A percentile compares a stretch with the other conserved stretches of the same genome.
phyloP scores from a whole-genome alignment of 2,113 vertebrate genomes.

The Poeciliopsis occidentalis region DNA sequence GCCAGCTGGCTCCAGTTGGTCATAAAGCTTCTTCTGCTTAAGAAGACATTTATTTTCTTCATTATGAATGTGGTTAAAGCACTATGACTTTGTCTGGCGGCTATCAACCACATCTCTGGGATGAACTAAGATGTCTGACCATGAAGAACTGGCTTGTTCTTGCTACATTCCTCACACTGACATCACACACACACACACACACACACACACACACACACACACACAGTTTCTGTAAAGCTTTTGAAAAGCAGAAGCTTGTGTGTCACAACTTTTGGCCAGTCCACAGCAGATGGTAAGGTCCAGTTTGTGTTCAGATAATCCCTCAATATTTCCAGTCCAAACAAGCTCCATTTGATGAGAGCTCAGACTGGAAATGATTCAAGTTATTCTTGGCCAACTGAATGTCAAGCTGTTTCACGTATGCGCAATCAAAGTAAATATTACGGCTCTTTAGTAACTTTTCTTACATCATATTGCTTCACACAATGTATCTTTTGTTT shows the following conservation, averaged over 20 bases:
- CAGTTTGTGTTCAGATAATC: slow-evolving; percentile 51
- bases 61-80: no score
- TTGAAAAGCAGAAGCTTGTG: slow-evolving; percentile 23
- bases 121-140: slow-evolving; percentile 37
- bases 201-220: no score
- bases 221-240: slow-evolving; percentile 16
- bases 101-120: slow-evolving; percentile 17
- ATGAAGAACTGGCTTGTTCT: slow-evolving; percentile 48
- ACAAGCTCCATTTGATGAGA: slow-evolving; percentile 61
- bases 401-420: slow-evolving; percentile 54
- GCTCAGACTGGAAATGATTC: slow-evolving; percentile 56
- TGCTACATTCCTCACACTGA: slow-evolving; percentile 53
- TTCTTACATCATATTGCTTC: slow-evolving; percentile 15
- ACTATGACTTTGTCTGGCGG: slow-evolving; percentile 25
- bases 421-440: slow-evolving; percentile 39
- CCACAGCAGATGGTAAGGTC: slow-evolving; percentile 28
- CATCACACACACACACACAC: no score
- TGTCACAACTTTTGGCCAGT: slow-evolving; percentile 35
- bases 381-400: slow-evolving; percentile 63
- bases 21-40: no score
- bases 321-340: slow-evolving; percentile 55
- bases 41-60: no score
- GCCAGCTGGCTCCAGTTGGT: no score
- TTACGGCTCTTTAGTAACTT: slow-evolving; percentile 28
- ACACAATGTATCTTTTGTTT: slow-evolving; percentile 24